Conservation (phyloP, 35 echinoderm and acorn worm species). For the Acanthaster planci region DNA sequence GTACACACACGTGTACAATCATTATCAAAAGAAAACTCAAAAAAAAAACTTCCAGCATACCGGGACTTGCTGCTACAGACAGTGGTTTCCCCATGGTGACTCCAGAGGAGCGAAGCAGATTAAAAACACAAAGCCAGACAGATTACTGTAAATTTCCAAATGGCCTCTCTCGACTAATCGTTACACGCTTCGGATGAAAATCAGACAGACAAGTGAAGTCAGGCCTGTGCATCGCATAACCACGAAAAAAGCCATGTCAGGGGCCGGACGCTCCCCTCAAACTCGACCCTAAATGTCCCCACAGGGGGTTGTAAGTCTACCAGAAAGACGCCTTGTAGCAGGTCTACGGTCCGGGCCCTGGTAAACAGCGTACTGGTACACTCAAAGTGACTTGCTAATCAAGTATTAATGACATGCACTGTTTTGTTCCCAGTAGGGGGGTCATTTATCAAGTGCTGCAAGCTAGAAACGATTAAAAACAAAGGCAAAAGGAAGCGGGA, state of each 20-base stretch:
- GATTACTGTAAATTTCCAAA: too few species aligned
- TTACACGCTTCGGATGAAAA: too few species aligned
- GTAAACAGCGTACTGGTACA: not conserved
- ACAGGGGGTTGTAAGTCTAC: not conserved
- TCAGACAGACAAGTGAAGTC: too few species aligned
- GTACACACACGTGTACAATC: not conserved
- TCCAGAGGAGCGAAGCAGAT: too few species aligned
- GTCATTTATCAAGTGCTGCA: constrained; percentile 4
- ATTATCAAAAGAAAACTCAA: not conserved
- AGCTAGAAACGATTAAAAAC: too few species aligned
- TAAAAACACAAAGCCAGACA: too few species aligned
- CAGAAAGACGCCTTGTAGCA: not conserved
- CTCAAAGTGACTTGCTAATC: not conserved
- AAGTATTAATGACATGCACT: constrained; percentile 16
- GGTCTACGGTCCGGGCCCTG: not conserved
- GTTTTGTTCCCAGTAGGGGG: not conserved
- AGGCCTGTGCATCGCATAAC: too few species aligned
- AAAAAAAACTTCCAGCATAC: not conserved
- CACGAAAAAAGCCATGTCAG: too few species aligned
- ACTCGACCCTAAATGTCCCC: not conserved
- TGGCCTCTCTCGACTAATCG: too few species aligned
- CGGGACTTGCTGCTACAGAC: not conserved
- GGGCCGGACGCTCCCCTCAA: not conserved
- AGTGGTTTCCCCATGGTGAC: not conserved
- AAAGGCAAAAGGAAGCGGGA: too few species aligned